Evolutionary conservation across 2,888 invertebrate genomes (phyloP).

Genomic region (Noctua comes): DNA sequence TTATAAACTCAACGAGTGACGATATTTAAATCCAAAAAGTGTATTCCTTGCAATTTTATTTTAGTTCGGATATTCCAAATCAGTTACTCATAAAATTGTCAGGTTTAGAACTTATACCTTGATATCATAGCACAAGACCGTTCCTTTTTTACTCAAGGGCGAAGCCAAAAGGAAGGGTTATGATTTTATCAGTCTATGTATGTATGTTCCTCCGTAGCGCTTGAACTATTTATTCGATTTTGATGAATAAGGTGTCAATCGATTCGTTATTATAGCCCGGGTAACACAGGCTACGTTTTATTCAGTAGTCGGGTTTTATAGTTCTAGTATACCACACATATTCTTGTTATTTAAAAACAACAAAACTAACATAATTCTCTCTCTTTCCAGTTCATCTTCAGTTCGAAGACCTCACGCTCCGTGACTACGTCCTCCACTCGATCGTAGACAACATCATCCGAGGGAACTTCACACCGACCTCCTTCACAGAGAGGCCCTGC

Average conservation of each 20-base stretch:
- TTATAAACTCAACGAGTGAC: background rate
- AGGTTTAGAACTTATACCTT: background rate
- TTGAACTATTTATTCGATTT: no score
- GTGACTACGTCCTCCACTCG: slow-evolving; percentile 85
- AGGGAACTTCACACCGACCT: slow-evolving; percentile 87
- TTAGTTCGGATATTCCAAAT: background rate
- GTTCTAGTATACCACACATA: no score
- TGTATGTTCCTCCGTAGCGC: no score
- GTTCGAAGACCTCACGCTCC: slow-evolving; percentile 77
- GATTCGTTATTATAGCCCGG: no score
- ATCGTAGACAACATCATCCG: slow-evolving; percentile 81
- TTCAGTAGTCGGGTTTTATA: no score
- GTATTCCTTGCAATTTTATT: background rate
- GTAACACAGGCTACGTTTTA: no score
- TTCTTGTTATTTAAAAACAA: background rate
- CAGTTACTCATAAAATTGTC: background rate
- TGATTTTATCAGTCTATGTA: no score
- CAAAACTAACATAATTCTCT: slow-evolving; percentile 38
- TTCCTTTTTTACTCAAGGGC: background rate
- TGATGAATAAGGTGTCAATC: no score
- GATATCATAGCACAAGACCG: background rate
- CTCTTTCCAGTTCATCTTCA: slow-evolving; percentile 85
- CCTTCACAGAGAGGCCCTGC: slow-evolving; percentile 81
- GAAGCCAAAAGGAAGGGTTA: no score
- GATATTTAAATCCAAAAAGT: background rate